These are phyloP conservation scores for Acrossocheilus wenchowensis DNA, from an alignment of 2,797 vertebrate genomes.

Conservation along the genomic window DNA sequence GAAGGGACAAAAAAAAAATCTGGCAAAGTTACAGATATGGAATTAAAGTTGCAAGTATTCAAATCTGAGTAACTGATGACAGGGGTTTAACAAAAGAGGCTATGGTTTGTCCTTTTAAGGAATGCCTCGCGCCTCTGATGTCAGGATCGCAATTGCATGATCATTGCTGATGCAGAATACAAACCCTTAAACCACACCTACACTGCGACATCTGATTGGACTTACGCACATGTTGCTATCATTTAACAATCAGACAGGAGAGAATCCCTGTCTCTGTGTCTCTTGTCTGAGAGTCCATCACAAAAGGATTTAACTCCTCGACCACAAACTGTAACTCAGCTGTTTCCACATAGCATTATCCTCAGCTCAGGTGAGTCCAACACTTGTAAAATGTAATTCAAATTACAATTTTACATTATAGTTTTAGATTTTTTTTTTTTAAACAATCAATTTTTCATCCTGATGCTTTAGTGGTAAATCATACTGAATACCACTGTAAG, in stretches of 20 bases:
- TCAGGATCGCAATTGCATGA: constrained; percentile 55
- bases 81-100: constrained; percentile 37
- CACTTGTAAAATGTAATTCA: neutral
- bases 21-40: constrained; percentile 9
- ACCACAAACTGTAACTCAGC: constrained; percentile 3
- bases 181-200: constrained; percentile 73
- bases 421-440: neutral
- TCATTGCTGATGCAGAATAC: constrained; percentile 54
- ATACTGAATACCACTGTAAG: neutral
- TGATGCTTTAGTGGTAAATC: neutral
- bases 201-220: constrained; percentile 80
- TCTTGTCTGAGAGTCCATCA: constrained; percentile 48
- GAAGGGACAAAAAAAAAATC: neutral
- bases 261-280: constrained; percentile 54
- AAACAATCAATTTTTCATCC: neutral
- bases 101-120: constrained; percentile 58
- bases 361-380: constrained; percentile 51
- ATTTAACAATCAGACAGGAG: constrained; percentile 73
- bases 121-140: constrained; percentile 56
- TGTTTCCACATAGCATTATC: constrained; percentile 5
- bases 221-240: constrained; percentile 73
- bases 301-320: constrained; percentile 38
- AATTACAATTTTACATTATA: neutral
- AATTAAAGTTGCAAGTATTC: constrained; percentile 29
- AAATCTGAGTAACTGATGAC: constrained; percentile 22